Conservation (phyloP, 1,140 invertebrate species). For the Drosophila pallidifrons region DNA sequence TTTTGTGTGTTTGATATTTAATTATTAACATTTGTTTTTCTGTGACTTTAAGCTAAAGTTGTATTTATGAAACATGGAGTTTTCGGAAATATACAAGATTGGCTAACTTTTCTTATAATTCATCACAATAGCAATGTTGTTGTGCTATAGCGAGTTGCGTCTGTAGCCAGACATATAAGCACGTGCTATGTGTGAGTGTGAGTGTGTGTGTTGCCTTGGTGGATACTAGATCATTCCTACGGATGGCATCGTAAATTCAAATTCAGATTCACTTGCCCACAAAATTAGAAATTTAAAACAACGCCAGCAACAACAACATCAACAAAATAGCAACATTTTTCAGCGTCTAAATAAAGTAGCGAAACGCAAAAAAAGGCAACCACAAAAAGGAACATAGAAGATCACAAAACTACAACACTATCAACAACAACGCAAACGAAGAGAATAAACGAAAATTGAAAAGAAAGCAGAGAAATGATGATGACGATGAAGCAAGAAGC, state of each 20-base stretch:
- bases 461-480: constrained; percentile 38
- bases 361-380: constrained; percentile 44
- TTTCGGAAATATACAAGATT: too few species aligned
- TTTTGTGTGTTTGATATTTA: too few species aligned
- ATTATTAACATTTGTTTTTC: too few species aligned
- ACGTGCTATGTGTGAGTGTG: constrained; percentile 13
- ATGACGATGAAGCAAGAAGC: constrained; percentile 34
- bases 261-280: constrained; percentile 82
- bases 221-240: constrained; percentile 69
- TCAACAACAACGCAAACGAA: background rate
- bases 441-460: constrained; percentile 5
- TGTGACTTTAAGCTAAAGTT: too few species aligned
- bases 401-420: constrained; percentile 27
- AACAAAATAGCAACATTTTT: constrained; percentile 70
- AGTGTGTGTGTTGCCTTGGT: constrained; percentile 33
- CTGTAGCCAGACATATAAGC: constrained; percentile 40
- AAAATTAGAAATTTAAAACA: constrained; percentile 80
- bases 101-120: background rate
- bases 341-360: constrained; percentile 69
- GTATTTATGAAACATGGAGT: too few species aligned
- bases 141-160: constrained; percentile 2
- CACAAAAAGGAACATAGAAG: constrained; percentile 33
- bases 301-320: constrained; percentile 37
- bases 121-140: background rate
- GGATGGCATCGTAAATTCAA: constrained; percentile 62